Base-by-base conservation (phyloP, 30 jellyfish, hydroid and myxozoan species). In the Clytia hemisphaerica region DNA sequence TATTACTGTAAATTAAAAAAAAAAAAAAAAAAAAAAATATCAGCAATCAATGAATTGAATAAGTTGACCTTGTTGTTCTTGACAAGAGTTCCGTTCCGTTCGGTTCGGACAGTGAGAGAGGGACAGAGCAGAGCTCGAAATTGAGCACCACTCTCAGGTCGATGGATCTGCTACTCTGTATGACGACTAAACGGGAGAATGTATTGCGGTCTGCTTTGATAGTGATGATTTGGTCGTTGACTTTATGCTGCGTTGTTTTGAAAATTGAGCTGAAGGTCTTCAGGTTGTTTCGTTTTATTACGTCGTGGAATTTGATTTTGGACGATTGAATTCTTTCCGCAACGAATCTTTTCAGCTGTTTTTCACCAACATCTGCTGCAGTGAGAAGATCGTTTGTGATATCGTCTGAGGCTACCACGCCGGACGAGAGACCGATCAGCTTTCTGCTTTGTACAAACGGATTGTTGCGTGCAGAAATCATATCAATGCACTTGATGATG, bases 131-230 rank as follows among this genome's bases (percentile, higher is more conserved):
- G 10, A 50, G 65, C 65, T 50, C 65, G 22, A 9, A 50, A 6
- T 21, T 50, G 28, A 50, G 27, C 14, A 50, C 65, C 10, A 9
- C 65, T 50, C 27, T 14, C 65, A 50, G 22, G 65, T 21, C 22
- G 22, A 50, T 28, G 6, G 14, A 21, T 6, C 65, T 15, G 14
- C 27, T 14, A 7, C 22, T 14, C 22, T 50, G 65, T 15, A 50
- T 50, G 27, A 21, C 65, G 27, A 50, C 22, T 6, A 50, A 21
- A 9, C 65, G 14, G 22, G 65, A 15, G 22, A 50, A 50, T 7
- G 65, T 50, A 9, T 50, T 10, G 27, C 65, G 65, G 65, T 50
- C 65, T 9, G 65, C 14, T 50, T 50, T 50, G 6, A 50, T 50
- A 9, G 65, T 21, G 27, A 50, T 6, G 10, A 7, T 21, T 28